Base-by-base conservation (phyloP, 1,140 invertebrate species). In the Solenopsis invicta region DNA sequence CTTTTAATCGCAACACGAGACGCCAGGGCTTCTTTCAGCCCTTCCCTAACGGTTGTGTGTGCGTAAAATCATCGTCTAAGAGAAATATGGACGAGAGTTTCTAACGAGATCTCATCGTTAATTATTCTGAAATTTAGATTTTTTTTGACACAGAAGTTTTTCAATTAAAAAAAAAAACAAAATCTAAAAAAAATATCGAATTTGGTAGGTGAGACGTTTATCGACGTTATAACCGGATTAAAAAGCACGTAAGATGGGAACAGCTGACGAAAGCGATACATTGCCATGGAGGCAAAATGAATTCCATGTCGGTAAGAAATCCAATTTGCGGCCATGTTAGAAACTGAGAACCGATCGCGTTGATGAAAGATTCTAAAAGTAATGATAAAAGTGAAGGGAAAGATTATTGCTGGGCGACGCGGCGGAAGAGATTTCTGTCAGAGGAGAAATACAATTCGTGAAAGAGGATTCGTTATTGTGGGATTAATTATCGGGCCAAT, bases 281-380 rank as follows among this genome's bases (percentile, higher is more conserved):
- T 37, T 0, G 61, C 18, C 5, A 12, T 45, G 64, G 21, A 50
- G 45, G 21, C 29, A 54, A 13, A 71, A 45, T 72, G 37, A 81
- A 81, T 81, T 72, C 12, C 61, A 85, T 74, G 78, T 84, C 61
- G 74, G 72, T 62, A 84, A 86, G 78, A 87, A 86, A 72, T 89
- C 64, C 77, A 86, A 89, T 89, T 85, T 91, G 54, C 24, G 80
- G 52, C 13, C 52, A 10, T 82, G 80, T 59, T 74, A 72, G 41
- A 72, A 72, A 18, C 34, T 72, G 37, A 34, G 41, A 74, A 50
- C 54, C 69, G 69, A 82, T 48, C 50, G 34, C 50, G 37, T 59
- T 81, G 66, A 81, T 81, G 37, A 75, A 84, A 84, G 52, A 84
- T 84, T 61, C 13, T 61, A 50, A 75, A 37, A 50, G 37, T 82